A percentile compares a stretch with the other conserved stretches of the same genome.
phyloP scores from a whole-genome alignment of 2,113 vertebrate species.

The Zeus faber region DNA sequence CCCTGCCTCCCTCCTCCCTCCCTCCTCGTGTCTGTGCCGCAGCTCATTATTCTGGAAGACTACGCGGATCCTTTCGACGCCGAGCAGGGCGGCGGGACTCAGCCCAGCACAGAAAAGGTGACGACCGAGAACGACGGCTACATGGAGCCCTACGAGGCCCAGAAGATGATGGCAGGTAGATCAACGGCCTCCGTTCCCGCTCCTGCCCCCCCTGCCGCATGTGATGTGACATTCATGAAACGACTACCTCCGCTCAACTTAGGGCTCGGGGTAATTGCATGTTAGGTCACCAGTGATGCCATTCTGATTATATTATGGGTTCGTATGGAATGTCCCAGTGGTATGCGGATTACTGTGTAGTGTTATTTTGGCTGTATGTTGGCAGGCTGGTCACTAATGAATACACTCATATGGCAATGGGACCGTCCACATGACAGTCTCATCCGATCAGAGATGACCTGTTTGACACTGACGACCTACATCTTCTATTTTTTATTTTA shows the following conservation, averaged over 20 bases:
- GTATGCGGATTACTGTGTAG: slow-evolving; percentile 32
- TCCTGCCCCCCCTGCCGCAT: background rate
- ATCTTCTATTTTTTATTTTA: background rate
- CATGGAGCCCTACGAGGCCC: slow-evolving; percentile 97
- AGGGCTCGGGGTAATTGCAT: no score
- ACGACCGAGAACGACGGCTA: slow-evolving; percentile 90
- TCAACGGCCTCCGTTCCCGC: background rate
- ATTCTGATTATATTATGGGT: slow-evolving; percentile 4
- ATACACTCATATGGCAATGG: slow-evolving; percentile 23
- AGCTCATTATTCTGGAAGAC: slow-evolving; percentile 93
- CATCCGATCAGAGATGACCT: slow-evolving; percentile 41
- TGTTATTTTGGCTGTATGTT: slow-evolving; percentile 35
- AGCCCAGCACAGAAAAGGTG: slow-evolving; percentile 79
- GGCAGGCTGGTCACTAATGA: slow-evolving; percentile 28
- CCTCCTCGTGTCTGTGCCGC: slow-evolving; percentile 21
- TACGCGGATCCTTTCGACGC: slow-evolving; percentile 96
- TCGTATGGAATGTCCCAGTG: slow-evolving; percentile 5
- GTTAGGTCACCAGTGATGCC: slow-evolving; percentile 2
- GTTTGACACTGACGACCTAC: slow-evolving; percentile 28
- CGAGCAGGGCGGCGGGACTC: slow-evolving; percentile 77
- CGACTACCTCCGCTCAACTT: no score
- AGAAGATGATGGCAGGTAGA: slow-evolving; percentile 97
- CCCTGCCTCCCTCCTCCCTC: slow-evolving; percentile 7
- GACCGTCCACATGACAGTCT: slow-evolving; percentile 46
- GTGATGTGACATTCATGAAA: background rate